Evolutionary conservation across 2,888 invertebrate species (phyloP), one percentile per base, ranked within the genome.

Genomic region (Synanthedon tipuliformis): DNA sequence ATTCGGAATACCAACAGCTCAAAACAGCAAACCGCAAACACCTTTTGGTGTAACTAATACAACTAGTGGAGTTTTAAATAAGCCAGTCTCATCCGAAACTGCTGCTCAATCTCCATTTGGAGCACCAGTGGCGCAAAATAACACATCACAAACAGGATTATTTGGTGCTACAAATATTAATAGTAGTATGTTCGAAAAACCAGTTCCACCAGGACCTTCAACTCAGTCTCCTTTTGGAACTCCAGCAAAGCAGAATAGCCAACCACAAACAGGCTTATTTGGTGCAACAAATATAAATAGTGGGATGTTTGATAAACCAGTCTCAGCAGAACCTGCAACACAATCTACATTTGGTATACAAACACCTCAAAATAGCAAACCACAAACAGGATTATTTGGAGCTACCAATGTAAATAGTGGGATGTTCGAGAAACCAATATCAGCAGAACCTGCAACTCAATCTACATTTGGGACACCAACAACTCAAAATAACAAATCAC

Each of bases 11-110:
- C 55, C 69, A 53, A 56, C 62, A 41, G 54, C 68, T 54, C 65
- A 68, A 56, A 50, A 40, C n/a, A 45, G 45, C n/a, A 45, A 45
- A 3, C 45, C 45, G 1, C 45, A n/a, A 45, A 45, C 45, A 45
- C n/a, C 50, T 15, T 55, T 53, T 52, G 23, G 34, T 41, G 23
- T 48, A 10, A 40, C 34, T n/a, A 40, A 66, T 51, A 64, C 70
- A 52, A 68, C 63, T 59, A 66, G 71, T 52, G 62, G 61, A 45
- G 56, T 76, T 50, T 82, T 82, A 63, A 68, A 69, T 41, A 58
- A 60, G 11, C 59, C 68, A 51, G 60, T 59, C 16, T 59, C 69
- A 52, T 53, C 72, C 52, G 59, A 66, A 51, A 57, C 70, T 40
- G 48, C 58, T 45, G 49, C 62, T 13, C 71, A 68, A 54, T 55